Base-by-base conservation (phyloP, 2,113 vertebrate species). In the Picathartes gymnocephalus region DNA sequence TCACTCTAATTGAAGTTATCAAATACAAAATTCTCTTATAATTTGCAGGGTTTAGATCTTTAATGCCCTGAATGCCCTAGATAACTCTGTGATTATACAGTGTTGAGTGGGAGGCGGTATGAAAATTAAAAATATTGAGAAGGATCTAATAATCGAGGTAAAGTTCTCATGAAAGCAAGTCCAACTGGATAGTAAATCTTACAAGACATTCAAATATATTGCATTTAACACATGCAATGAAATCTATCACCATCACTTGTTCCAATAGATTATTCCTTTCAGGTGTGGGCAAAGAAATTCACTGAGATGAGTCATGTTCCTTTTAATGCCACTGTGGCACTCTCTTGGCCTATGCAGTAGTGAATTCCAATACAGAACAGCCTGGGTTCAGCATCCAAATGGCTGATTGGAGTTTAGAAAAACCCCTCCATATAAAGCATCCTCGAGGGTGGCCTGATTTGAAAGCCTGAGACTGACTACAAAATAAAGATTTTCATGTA, bases 1-100 rank as follows among this genome's bases (percentile, higher is more conserved):
- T 64, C 82, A 74, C 40, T 73, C 40, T 87, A 92, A 93, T n/a
- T 95, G 71, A 93, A 93, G 47, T 84, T 88, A 89, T 54, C n/a
- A 81, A 94, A 72, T 79, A 93, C 50, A 3, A 88, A 93, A 94
- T 92, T 92, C 58, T 42, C 60, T 81, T 86, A 9, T 50, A 92
- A 96, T 94, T 74, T 81, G 23, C 20, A 79, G 40, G 30, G 78
- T 45, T 95, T 92, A 81, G 21, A 35, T 84, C 50, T 91, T 81
- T n/a, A 81, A 64, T 81, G n/a, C 44, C 71, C 57, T 61, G 22
- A 86, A 62, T 3, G 2, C 35, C 71, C 74, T 31, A 51, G 61
- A 79, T 48, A 83, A 53, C 6, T 53, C 28, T 70, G 47, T 65
- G 8, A 39, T 27, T 66, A 76, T 24, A 39, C 10, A 42, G 5